Conservation (phyloP, 2,888 invertebrate species). For the Spilarctia lutea region DNA sequence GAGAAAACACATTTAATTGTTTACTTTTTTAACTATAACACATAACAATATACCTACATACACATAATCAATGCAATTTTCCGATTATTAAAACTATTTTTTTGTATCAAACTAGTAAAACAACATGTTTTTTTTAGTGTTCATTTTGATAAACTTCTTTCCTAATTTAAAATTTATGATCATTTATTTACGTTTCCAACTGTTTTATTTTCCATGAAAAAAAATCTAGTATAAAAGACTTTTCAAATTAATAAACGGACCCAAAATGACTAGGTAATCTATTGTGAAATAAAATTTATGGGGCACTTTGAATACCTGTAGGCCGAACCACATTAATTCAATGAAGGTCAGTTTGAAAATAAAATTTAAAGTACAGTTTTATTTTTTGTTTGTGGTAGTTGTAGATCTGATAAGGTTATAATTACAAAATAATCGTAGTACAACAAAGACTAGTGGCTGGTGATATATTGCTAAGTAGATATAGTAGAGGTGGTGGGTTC, state of each 20-base stretch:
- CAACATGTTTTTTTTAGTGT: background rate
- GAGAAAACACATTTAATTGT: constrained; percentile 29
- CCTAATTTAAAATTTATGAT: background rate
- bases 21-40: constrained; percentile 19
- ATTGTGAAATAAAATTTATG: constrained; percentile 41
- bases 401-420: constrained; percentile 6
- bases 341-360: constrained; percentile 41
- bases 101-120: too few species aligned
- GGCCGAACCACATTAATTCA: constrained; percentile 29
- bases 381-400: constrained; percentile 19
- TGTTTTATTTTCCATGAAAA: constrained; percentile 2
- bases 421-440: constrained; percentile 17
- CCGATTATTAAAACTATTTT: too few species aligned
- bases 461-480: too few species aligned
- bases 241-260: constrained; percentile 13
- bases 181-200: background rate
- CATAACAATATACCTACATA: too few species aligned
- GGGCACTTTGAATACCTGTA: constrained; percentile 34
- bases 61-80: too few species aligned
- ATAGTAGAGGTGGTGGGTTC: too few species aligned
- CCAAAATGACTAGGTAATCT: constrained; percentile 6
- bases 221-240: constrained; percentile 7
- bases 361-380: constrained; percentile 34
- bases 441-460: background rate
- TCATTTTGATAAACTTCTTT: background rate